A percentile compares a stretch with the other conserved stretches of the same genome.
These are phyloP conservation scores for Gymnoscopelus braueri DNA, from an alignment of 2,797 vertebrate genomes.

Conservation along the genomic window DNA sequence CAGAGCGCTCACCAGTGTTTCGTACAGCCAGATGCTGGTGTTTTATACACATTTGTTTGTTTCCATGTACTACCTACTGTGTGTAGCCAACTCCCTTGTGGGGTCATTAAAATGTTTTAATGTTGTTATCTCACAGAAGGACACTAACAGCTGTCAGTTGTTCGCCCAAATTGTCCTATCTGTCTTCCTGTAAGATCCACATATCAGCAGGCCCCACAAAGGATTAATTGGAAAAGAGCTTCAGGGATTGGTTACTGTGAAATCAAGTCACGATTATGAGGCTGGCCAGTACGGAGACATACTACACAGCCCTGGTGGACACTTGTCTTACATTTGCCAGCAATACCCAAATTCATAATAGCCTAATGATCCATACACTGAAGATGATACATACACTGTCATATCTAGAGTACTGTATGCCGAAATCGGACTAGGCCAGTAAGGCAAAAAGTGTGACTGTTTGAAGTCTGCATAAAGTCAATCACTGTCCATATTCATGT, in stretches of 20 bases:
- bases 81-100: slow-evolving; percentile 34
- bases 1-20: neutral
- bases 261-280: slow-evolving; percentile 51
- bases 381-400: no score
- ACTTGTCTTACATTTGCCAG: neutral
- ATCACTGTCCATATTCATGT: slow-evolving; percentile 31
- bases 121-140: slow-evolving; percentile 11
- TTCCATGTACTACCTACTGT: slow-evolving; percentile 6
- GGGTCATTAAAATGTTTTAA: slow-evolving; percentile 50
- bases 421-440: neutral
- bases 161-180: slow-evolving; percentile 28
- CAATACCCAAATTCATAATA: neutral
- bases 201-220: slow-evolving; percentile 25
- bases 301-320: slow-evolving; percentile 10
- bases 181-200: slow-evolving; percentile 31
- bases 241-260: slow-evolving; percentile 47
- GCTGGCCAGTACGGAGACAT: slow-evolving; percentile 12
- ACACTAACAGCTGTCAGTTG: slow-evolving; percentile 6
- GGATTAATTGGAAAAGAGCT: slow-evolving; percentile 55
- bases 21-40: slow-evolving; percentile 5
- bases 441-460: slow-evolving; percentile 13
- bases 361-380: neutral
- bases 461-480: slow-evolving; percentile 31
- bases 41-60: slow-evolving; percentile 21
- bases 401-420: no score